phyloP scores from a whole-genome alignment of 2,888 invertebrate genomes.

The Macaria liturata region DNA sequence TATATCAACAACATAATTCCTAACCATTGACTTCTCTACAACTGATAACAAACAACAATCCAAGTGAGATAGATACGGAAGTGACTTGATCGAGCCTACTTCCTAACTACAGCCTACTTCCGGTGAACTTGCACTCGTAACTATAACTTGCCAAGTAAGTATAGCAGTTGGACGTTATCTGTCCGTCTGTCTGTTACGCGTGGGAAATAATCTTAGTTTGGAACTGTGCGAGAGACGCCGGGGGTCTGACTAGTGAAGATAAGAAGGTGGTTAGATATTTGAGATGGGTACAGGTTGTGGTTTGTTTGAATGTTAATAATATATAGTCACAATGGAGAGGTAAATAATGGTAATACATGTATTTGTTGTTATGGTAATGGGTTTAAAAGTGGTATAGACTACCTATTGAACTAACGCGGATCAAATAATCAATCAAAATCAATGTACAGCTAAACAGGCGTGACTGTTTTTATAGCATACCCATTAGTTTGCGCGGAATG shows the following conservation, averaged over 20 bases:
- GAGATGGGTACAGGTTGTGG: background rate
- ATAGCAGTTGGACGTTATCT: slow-evolving; percentile 19
- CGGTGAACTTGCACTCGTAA: slow-evolving; percentile 1
- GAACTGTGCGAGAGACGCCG: background rate
- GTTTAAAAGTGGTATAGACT: too few relatives aligned
- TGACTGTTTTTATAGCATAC: slow-evolving; percentile 3
- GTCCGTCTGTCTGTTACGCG: slow-evolving; percentile 21
- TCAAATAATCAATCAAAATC: too few relatives aligned
- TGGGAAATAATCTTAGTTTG: slow-evolving; percentile 16
- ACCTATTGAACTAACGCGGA: too few relatives aligned
- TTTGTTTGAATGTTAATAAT: too few relatives aligned
- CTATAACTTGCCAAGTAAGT: slow-evolving; percentile 2
- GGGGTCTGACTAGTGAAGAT: background rate
- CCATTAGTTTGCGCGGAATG: slow-evolving; percentile 1
- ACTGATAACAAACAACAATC: background rate
- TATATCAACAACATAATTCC: too few relatives aligned
- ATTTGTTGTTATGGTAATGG: too few relatives aligned
- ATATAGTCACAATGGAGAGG: too few relatives aligned
- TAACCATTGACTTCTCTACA: too few relatives aligned
- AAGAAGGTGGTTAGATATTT: background rate
- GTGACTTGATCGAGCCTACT: slow-evolving; percentile 18
- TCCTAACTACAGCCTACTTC: slow-evolving; percentile 12
- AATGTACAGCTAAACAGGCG: too few relatives aligned
- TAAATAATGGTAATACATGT: too few relatives aligned
- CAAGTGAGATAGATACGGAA: slow-evolving; percentile 9